phyloP scores from a whole-genome alignment of 37 sponge, comb jelly and placozoan species.

The Mnemiopsis leidyi region DNA sequence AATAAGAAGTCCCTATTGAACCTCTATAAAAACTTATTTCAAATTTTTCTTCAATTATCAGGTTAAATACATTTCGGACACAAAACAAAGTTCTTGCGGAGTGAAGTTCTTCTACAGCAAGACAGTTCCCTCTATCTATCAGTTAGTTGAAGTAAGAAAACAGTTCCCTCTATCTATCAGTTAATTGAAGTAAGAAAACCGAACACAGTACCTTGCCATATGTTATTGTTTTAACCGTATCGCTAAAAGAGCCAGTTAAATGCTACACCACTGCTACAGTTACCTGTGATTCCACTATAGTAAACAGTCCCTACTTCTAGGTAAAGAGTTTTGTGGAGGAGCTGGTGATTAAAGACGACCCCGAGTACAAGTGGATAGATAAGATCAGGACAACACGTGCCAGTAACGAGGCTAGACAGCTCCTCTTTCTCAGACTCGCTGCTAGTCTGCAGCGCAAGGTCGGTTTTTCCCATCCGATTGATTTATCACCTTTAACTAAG shows the following conservation, averaged over 20 bases:
- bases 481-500: too few species aligned
- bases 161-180: neutral
- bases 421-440: slow-evolving; percentile 76
- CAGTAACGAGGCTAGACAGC: slow-evolving; percentile 87
- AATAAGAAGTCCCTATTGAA: neutral
- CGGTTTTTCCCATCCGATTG: too few species aligned
- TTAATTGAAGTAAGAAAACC: neutral
- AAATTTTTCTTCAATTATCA: neutral
- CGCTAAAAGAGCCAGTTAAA: too few species aligned
- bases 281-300: too few species aligned
- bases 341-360: slow-evolving; percentile 89
- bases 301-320: too few species aligned
- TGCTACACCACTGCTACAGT: too few species aligned
- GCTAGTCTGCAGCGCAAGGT: slow-evolving; percentile 33
- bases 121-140: neutral
- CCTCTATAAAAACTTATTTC: neutral
- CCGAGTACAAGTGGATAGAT: slow-evolving; percentile 95
- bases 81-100: neutral
- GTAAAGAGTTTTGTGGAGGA: slow-evolving; percentile 81
- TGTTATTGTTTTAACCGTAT: too few species aligned
- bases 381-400: slow-evolving; percentile 79
- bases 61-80: slow-evolving; percentile 67
- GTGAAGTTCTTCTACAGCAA: slow-evolving; percentile 3
- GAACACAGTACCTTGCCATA: neutral
- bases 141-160: neutral